Conservation (phyloP, 2,797 vertebrate species). For the Amphiprion clarkii region DNA sequence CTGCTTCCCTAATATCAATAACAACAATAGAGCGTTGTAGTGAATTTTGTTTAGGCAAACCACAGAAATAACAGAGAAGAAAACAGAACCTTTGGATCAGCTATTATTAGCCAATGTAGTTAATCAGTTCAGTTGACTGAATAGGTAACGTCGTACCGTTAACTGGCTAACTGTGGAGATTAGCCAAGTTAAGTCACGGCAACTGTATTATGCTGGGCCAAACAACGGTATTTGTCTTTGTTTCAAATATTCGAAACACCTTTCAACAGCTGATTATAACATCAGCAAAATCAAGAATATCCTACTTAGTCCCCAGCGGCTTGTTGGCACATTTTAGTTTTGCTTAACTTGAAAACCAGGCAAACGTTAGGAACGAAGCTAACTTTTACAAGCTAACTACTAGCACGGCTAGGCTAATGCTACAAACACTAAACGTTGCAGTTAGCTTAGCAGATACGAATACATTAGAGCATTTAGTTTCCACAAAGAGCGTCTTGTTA, state of each 20-base stretch:
- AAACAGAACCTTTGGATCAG: not conserved
- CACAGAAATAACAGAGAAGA: not conserved
- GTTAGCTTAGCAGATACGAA: too few species aligned
- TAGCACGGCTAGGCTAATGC: conserved; percentile 51
- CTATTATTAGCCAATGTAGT: not conserved
- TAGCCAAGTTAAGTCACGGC: not conserved
- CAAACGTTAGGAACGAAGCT: conserved; percentile 23
- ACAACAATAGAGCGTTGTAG: not conserved
- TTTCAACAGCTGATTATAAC: not conserved
- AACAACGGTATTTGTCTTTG: not conserved
- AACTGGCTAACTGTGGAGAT: not conserved
- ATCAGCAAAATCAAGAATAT: not conserved
- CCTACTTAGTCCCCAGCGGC: not conserved
- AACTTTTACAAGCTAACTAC: conserved; percentile 34
- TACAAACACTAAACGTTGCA: conserved; percentile 10
- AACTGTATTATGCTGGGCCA: not conserved
- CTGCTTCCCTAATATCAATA: not conserved
- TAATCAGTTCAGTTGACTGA: not conserved
- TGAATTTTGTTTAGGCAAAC: not conserved
- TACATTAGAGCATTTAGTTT: fast-evolving
- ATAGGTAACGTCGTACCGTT: not conserved
- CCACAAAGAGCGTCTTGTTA: fast-evolving
- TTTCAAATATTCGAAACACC: not conserved
- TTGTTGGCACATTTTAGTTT: conserved; percentile 20
- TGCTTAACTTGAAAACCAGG: not conserved